Conservation (phyloP, 2,113 vertebrate genomes). For the Antidorcas marsupialis region DNA sequence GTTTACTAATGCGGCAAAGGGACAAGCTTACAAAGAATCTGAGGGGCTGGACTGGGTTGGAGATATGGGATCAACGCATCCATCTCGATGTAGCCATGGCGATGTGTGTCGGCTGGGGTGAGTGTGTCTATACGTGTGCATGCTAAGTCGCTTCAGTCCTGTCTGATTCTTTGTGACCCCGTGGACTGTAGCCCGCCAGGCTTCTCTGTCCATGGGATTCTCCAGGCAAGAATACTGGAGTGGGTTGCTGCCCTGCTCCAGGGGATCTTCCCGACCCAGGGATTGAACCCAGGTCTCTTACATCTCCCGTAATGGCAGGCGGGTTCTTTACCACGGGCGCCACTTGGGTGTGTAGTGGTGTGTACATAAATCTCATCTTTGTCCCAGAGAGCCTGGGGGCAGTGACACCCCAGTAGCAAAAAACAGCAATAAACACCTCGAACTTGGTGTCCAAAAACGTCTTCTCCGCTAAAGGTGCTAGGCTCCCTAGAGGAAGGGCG, state of each 20-base stretch:
- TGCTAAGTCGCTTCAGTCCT: not conserved
- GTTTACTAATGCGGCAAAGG: accelerated
- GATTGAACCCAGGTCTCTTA: not conserved
- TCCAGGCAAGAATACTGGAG: not conserved
- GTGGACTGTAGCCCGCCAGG: not conserved
- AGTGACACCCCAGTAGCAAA: not conserved
- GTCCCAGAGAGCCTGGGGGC: not conserved
- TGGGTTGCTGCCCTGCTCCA: not conserved
- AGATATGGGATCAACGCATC: not conserved
- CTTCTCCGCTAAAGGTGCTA: not conserved
- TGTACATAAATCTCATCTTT: not conserved
- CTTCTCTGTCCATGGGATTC: not conserved
- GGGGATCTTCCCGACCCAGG: not conserved
- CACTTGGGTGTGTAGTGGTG: not conserved
- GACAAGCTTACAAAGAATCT: not conserved
- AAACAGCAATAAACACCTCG: not conserved
- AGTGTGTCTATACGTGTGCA: accelerated
- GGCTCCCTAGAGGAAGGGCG: not conserved
- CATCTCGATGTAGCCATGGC: not conserved
- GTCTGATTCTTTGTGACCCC: not conserved
- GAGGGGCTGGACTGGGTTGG: not conserved
- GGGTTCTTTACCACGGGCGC: not conserved
- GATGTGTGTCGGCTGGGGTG: accelerated
- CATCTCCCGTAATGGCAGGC: not conserved
- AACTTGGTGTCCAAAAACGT: not conserved